A percentile compares a stretch with the other conserved stretches of the same genome.
phyloP scores from a whole-genome alignment of 1,140 invertebrate genomes.

The Macrocentrus cingulum region DNA sequence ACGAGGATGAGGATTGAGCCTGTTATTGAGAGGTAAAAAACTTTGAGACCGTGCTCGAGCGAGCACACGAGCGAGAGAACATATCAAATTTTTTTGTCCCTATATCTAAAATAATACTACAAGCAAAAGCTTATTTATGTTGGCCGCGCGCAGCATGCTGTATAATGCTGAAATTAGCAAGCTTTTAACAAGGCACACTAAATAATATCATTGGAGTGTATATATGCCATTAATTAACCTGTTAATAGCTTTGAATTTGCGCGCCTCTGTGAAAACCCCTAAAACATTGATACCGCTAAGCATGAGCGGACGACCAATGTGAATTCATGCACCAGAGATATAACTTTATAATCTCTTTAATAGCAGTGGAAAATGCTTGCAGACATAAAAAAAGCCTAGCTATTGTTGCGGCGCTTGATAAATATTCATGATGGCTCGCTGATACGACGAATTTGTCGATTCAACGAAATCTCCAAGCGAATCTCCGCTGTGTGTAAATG shows the following conservation, averaged over 20 bases:
- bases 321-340: too few relatives aligned
- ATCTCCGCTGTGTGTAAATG: slow-evolving; percentile 13
- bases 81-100: too few relatives aligned
- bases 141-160: neutral
- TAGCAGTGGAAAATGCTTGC: neutral
- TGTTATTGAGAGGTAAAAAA: neutral
- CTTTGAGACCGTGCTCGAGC: neutral
- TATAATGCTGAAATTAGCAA: neutral
- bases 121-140: too few relatives aligned
- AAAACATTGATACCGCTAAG: neutral
- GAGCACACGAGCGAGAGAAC: too few relatives aligned
- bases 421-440: neutral
- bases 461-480: neutral
- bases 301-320: neutral
- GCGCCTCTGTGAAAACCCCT: neutral
- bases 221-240: neutral
- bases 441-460: neutral
- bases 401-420: neutral
- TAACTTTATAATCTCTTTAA: neutral
- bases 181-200: neutral
- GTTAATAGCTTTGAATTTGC: neutral
- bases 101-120: too few relatives aligned
- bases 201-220: neutral
- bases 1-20: neutral
- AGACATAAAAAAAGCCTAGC: neutral